Evolutionary conservation across 2,888 invertebrate species (phyloP), one percentile per base, ranked within the genome.

Genomic region (Ethmia dodecea): DNA sequence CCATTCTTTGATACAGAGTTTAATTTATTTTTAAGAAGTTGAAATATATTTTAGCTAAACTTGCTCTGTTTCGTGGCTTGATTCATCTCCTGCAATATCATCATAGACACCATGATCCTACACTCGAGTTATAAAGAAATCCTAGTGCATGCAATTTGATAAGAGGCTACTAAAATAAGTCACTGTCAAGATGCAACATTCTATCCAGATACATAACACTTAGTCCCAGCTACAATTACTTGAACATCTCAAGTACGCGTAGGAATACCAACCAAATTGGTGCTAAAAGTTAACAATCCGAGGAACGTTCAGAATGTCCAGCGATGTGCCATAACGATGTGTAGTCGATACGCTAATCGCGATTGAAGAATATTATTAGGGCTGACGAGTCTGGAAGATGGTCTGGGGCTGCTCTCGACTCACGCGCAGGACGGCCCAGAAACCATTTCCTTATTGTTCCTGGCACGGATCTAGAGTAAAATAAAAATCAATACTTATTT

Each of bases 381-480:
- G 61, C 66, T 67, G 62, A 67, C 47, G 54, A 50, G 49, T 40
- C 33, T 25, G 38, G 31, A 35, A 27, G 38, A 38, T 37, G 30
- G 31, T 39, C 52, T 22, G 8, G 22, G 9, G 22, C 22, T 22
- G 9, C n/a, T n/a, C 8, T 22, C 8, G 43, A 4, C 3, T 22
- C 3, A 22, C 22, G n/a, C 3, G 22, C 8, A 22, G 75, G 76
- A 70, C 71, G 48, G 63, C 51, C 49, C 68, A 41, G 58, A 59
- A 65, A 70, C 72, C 59, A 72, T 81, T 81, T 81, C 80, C 83
- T 81, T 73, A 80, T 80, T 80, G 71, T 58, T 43, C 47, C 49
- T 45, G 47, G 28, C 10, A 13, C 8, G 27, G 13, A 4, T 2
- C n/a, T 10, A 18, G 3, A 13, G 8, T 25, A 16, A 20, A n/a